Evolutionary conservation across 2,113 vertebrate genomes (phyloP).

Genomic region (Nothobranchius furzeri): DNA sequence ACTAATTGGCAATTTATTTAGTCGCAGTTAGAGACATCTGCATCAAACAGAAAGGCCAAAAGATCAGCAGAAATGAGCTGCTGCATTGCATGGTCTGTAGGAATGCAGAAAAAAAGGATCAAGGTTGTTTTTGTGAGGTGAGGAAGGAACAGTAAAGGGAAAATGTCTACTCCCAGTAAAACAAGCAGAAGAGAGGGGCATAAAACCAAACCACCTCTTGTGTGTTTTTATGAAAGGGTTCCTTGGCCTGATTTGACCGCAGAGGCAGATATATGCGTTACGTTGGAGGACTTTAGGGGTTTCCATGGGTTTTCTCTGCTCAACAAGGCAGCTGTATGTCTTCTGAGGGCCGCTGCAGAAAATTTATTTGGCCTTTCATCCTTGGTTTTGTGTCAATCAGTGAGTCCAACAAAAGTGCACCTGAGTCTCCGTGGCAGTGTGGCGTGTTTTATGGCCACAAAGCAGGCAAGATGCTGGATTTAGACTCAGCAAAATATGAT

Average conservation of each 20-base stretch:
- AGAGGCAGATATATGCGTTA: constrained; percentile 20
- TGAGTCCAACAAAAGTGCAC: constrained; percentile 14
- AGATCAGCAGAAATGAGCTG: constrained; percentile 51
- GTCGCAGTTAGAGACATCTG: constrained; percentile 40
- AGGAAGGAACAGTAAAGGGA: constrained; percentile 9
- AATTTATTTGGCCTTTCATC: constrained; percentile 43
- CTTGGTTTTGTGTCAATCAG: constrained; percentile 36
- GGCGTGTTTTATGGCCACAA: background rate
- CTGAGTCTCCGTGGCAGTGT: background rate
- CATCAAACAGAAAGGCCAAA: constrained; percentile 45
- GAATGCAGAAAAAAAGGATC: constrained; percentile 18
- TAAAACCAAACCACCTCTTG: constrained; percentile 15
- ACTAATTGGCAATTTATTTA: constrained; percentile 64
- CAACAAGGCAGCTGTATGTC: constrained; percentile 6
- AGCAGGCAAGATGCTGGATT: background rate
- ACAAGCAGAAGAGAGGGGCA: background rate
- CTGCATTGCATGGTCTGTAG: constrained; percentile 17
- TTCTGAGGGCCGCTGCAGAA: constrained; percentile 28
- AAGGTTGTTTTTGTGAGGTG: constrained; percentile 7
- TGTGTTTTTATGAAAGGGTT: constrained; percentile 3
- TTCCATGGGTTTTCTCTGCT: constrained; percentile 16
- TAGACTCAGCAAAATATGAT: no score
- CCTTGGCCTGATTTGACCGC: constrained; percentile 4
- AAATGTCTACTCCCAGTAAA: constrained; percentile 1
- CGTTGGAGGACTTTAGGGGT: constrained; percentile 15